Base-by-base conservation (phyloP, 2,888 invertebrate species). In the Caenorhabditis macrosperma region DNA sequence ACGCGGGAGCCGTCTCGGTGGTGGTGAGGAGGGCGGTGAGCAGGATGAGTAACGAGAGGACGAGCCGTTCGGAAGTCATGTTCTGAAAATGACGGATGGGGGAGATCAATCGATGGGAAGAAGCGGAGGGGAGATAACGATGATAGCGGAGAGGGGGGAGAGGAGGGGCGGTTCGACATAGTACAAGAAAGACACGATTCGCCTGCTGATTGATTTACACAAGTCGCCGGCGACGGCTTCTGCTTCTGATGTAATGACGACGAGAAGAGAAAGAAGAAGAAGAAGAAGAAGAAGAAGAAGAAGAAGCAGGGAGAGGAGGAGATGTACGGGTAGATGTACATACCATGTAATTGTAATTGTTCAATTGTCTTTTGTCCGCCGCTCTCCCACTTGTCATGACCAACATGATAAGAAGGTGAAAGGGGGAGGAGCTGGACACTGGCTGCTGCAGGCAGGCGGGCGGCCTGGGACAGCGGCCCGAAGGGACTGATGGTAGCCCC, bases 171-270 rank as follows among this genome's bases (percentile, higher is more conserved):
- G 66, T 75, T 75, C 66, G 75, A 75, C 41, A 60, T 75, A 75
- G 75, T 66, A 75, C 66, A 75, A 60, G 60, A 69, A 69, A 63
- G 66, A 64, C 60, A 54, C 67, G 66, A 60, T 60, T 64, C 57
- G 48, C 57, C 72, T 72, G 72, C 72, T 72, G 72, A 72, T 72
- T 72, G 72, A 72, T 72, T 72, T 72, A 72, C 72, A 72, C 72
- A 72, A 72, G 64, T 72, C 72, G 64, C 72, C 63, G 72, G 63
- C 55, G 63, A 64, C 64, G 50, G 63, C 72, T 72, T 63, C 71
- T 71, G 33, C 71, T 71, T 71, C 72, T 72, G 72, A 72, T 72
- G 72, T 72, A 72, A 72, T 72, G 72, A 72, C 63, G 72, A 72
- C 63, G 64, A 72, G 57, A 54, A 64, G 54, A 17, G 30, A 30